phyloP scores from a whole-genome alignment of 2,797 vertebrate species.

The Chromis chromis region DNA sequence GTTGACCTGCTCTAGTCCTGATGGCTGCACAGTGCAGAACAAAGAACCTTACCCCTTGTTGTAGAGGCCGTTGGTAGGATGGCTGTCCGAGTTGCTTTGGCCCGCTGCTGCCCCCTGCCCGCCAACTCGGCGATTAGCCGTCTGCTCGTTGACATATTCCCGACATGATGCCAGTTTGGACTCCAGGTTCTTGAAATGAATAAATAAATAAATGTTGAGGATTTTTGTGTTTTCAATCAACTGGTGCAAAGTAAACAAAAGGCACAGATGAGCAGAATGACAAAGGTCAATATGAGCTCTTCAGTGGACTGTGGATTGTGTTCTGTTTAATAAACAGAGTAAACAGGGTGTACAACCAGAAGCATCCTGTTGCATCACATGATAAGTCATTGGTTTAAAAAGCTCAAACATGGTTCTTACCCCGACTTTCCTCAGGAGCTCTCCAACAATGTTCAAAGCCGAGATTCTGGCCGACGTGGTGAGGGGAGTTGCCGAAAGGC shows the following conservation, averaged over 20 bases:
- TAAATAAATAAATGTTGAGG: too few relatives aligned
- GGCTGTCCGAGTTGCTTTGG: constrained; percentile 53
- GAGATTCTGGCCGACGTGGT: constrained; percentile 94
- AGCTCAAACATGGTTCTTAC: constrained; percentile 77
- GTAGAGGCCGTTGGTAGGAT: constrained; percentile 81
- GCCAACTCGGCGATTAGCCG: background rate
- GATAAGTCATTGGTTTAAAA: background rate
- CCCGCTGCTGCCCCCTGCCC: constrained; percentile 33
- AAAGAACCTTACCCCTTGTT: constrained; percentile 81
- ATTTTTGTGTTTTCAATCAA: too few relatives aligned
- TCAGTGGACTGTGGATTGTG: too few relatives aligned
- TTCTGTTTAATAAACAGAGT: background rate
- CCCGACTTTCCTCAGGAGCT: constrained; percentile 96
- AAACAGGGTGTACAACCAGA: too few relatives aligned
- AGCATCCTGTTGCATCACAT: constrained; percentile 45
- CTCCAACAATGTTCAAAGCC: constrained; percentile 94
- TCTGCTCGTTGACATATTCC: constrained; percentile 87
- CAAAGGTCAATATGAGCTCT: too few relatives aligned
- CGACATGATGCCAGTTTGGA: constrained; percentile 95
- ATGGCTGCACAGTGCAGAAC: background rate
- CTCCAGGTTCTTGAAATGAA: constrained; percentile 89
- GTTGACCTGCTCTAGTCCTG: too few relatives aligned
- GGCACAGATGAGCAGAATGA: too few relatives aligned
- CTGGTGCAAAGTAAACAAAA: too few relatives aligned
- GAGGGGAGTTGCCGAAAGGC: constrained; percentile 86